phyloP scores from a whole-genome alignment of 1,140 invertebrate species.

The Acromyrmex heyeri region DNA sequence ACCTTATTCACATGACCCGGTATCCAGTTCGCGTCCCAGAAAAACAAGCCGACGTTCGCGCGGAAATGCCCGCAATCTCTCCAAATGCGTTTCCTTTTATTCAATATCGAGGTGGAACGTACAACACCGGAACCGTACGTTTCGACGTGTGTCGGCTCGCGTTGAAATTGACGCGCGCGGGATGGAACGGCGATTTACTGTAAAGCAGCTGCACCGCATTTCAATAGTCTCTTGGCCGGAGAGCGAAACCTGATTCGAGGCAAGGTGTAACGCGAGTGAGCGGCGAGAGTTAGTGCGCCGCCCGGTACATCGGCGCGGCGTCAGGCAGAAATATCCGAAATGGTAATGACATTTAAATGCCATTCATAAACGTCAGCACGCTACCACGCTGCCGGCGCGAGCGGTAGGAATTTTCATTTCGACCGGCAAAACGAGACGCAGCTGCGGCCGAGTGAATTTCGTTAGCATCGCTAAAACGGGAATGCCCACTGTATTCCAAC shows the following conservation, averaged over 20 bases:
- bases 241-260: constrained; percentile 21
- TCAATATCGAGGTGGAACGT: constrained; percentile 31
- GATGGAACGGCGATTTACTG: constrained; percentile 48
- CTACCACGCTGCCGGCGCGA: constrained; percentile 23
- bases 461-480: constrained; percentile 61
- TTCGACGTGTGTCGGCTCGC: not conserved
- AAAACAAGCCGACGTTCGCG: constrained; percentile 29
- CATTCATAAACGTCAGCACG: constrained; percentile 62
- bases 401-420: constrained; percentile 59
- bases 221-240: constrained; percentile 25
- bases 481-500: not conserved
- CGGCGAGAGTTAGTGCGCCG: constrained; percentile 18
- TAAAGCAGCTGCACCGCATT: constrained; percentile 48
- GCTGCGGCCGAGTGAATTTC: constrained; percentile 58
- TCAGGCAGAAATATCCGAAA: constrained; percentile 56
- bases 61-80: not conserved
- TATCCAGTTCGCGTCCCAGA: constrained; percentile 45
- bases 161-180: constrained; percentile 41
- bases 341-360: constrained; percentile 65
- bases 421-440: constrained; percentile 60
- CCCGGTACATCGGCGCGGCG: constrained; percentile 29
- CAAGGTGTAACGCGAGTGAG: constrained; percentile 19
- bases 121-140: not conserved
- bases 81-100: constrained; percentile 57
- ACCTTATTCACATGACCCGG: constrained; percentile 43